Evolutionary conservation across 2,888 invertebrate genomes (phyloP), one percentile per base, ranked within the genome.

Genomic region (Chironomus riparius): DNA sequence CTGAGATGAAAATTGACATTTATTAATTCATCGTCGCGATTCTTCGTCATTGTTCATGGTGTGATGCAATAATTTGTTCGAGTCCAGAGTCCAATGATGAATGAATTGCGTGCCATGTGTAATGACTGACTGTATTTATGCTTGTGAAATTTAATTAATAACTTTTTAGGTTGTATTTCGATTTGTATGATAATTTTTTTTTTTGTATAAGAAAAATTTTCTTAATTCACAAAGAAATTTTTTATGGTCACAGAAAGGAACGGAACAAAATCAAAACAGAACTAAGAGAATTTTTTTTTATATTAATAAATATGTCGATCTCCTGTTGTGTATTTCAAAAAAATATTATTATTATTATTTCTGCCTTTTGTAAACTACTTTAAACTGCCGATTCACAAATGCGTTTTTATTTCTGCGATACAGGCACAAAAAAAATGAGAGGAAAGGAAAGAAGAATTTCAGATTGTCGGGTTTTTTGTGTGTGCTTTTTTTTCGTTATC

Each of bases 231-330:
- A 38, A 38, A 15, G 18, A 56, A 56, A 18, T 56, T 56, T 50
- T 56, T 56, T 56, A 7, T 56, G n/a, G 15, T 65, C 21, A 13
- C 22, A 65, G 10, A 38, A 38, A 38, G 38, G 65, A 65, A 24
- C 65, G 65, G 65, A 65, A 65, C n/a, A 24, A 22, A 65, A 65
- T 65, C 65, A 65, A 65, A 65, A 65, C 65, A 65, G 13, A 65
- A 24, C 65, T 65, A 24, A 65, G 21, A 65, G 21, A 74, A 61
- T 38, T 38, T 38, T 38, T 28, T 38, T 38, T 38, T 38, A 38
- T 74, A 74, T 74, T 74, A 74, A 74, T 74, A 74, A 74, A 74
- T 68, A 74, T 74, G 74, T 74, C 74, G 74, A 74, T 74, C 74
- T 74, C 74, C 74, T 48, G 68, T 68, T 74, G 74, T 48, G 65